Evolutionary conservation across 2,888 invertebrate species (phyloP).

Genomic region (Dasysyrphus albostriatus): DNA sequence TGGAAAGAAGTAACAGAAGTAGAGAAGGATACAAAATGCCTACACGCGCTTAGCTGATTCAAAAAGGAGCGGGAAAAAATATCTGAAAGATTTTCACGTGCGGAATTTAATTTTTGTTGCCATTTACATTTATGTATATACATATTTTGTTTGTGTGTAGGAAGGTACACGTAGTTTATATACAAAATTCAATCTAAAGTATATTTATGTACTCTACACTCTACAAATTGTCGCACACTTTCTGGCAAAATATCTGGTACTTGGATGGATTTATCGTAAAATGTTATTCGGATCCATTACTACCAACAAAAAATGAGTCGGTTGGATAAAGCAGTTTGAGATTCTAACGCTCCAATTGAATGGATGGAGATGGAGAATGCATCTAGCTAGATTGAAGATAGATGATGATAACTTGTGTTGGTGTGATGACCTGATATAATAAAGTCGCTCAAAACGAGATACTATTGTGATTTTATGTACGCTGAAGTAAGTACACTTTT

Average conservation of each 20-base stretch:
- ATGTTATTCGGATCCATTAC: slow-evolving; percentile 18
- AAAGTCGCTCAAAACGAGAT: slow-evolving; percentile 64
- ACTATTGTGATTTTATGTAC: slow-evolving; percentile 48
- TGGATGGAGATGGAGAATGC: slow-evolving; percentile 12
- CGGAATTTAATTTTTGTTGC: slow-evolving; percentile 39
- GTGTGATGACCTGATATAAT: slow-evolving; percentile 68
- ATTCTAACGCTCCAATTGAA: slow-evolving; percentile 59
- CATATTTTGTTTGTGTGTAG: slow-evolving; percentile 25
- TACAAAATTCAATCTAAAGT: slow-evolving; percentile 23
- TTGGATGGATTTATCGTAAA: slow-evolving; percentile 42
- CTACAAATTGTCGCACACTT: slow-evolving; percentile 42
- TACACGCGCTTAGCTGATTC: slow-evolving; percentile 45
- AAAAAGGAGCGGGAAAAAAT: slow-evolving; percentile 50
- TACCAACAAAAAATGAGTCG: neutral
- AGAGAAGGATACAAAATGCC: slow-evolving; percentile 45
- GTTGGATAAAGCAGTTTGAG: slow-evolving; percentile 15
- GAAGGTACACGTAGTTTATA: slow-evolving; percentile 29
- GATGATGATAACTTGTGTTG: slow-evolving; percentile 47
- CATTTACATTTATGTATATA: neutral
- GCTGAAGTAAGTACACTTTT: slow-evolving; percentile 33
- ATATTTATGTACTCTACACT: slow-evolving; percentile 44
- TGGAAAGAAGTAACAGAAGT: slow-evolving; percentile 20
- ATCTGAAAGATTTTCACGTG: slow-evolving; percentile 39
- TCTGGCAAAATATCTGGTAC: neutral
- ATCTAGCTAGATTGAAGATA: slow-evolving; percentile 16